phyloP scores from a whole-genome alignment of 2,113 vertebrate genomes.

The Furnarius figulus region DNA sequence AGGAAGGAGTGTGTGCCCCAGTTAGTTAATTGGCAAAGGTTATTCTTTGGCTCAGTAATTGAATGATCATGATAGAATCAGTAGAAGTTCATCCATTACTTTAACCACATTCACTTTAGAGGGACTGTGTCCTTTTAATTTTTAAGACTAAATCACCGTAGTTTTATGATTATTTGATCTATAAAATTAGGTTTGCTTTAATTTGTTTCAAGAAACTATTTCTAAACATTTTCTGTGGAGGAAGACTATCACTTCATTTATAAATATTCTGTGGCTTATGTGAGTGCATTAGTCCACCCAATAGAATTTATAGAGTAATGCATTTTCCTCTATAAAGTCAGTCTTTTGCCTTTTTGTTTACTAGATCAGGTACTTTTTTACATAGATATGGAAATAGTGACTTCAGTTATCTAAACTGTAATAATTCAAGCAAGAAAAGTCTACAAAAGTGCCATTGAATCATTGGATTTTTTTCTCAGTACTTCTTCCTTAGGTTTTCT shows the following conservation, averaged over 20 bases:
- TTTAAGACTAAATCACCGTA: background rate
- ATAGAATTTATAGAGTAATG: background rate
- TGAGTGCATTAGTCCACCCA: background rate
- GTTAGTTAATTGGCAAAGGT: background rate
- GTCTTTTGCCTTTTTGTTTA: background rate
- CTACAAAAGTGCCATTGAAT: background rate
- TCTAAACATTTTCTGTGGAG: background rate
- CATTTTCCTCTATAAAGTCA: background rate
- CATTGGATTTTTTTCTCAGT: background rate
- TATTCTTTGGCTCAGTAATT: background rate
- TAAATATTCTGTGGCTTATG: background rate
- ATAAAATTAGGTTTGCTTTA: background rate
- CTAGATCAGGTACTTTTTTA: background rate
- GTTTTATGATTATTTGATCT: background rate
- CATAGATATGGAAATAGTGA: background rate
- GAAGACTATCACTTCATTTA: background rate
- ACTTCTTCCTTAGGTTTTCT: background rate
- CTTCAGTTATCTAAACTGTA: background rate
- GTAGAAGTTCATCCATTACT: background rate
- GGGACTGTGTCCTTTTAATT: background rate
- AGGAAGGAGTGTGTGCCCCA: background rate
- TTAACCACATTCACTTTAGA: background rate
- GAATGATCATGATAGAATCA: background rate
- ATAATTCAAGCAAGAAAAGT: background rate
- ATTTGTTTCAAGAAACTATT: background rate